Evolutionary conservation across 2,797 vertebrate genomes (phyloP).

Genomic region (Poecilia picta): DNA sequence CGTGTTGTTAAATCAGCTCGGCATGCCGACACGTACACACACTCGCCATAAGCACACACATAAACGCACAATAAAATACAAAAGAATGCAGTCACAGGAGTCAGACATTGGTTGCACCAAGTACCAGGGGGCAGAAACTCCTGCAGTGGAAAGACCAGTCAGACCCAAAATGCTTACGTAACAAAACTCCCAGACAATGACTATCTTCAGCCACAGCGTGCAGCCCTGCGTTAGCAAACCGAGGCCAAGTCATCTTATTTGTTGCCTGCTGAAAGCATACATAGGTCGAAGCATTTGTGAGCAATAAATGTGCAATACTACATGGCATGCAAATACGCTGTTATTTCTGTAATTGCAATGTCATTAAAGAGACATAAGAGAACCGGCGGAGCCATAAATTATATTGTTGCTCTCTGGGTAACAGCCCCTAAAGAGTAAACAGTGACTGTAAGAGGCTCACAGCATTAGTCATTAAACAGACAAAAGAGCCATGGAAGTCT

Average conservation of each 20-base stretch:
- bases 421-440: slow-evolving; percentile 31
- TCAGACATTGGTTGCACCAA: slow-evolving; percentile 45
- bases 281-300: slow-evolving; percentile 47
- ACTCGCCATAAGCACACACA: background rate
- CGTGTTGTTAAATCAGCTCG: slow-evolving; percentile 42
- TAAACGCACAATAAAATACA: slow-evolving; percentile 6
- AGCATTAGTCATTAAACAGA: slow-evolving; percentile 49
- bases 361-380: slow-evolving; percentile 55
- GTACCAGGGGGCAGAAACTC: slow-evolving; percentile 59
- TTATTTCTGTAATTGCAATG: slow-evolving; percentile 59
- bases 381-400: slow-evolving; percentile 47
- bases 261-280: slow-evolving; percentile 14
- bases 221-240: slow-evolving; percentile 16
- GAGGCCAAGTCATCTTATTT: slow-evolving; percentile 11
- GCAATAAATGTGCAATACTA: slow-evolving; percentile 26
- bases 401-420: slow-evolving; percentile 19
- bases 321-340: slow-evolving; percentile 27
- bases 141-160: slow-evolving; percentile 68
- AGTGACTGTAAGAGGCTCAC: slow-evolving; percentile 37
- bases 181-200: slow-evolving; percentile 37
- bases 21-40: slow-evolving; percentile 14
- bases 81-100: slow-evolving; percentile 47
- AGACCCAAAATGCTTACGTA: slow-evolving; percentile 51
- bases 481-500: slow-evolving; percentile 35
- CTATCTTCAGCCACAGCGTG: slow-evolving; percentile 28